phyloP scores from a whole-genome alignment of 1,140 invertebrate species.

The Amphibalanus amphitrite region DNA sequence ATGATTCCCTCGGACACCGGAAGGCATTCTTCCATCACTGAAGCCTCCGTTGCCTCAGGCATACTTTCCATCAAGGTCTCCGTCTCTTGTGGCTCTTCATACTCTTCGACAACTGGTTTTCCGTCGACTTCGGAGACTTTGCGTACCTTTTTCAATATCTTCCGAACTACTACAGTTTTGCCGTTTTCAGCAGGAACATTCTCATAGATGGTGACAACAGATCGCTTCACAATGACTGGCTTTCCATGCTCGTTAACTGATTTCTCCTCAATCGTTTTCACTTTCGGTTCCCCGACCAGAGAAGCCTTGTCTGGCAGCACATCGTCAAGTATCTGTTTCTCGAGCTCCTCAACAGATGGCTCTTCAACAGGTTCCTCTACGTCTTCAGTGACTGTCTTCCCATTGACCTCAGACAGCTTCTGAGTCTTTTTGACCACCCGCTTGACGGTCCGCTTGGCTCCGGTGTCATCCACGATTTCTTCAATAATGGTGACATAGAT shows the following conservation, averaged over 20 bases:
- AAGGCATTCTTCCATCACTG: background rate
- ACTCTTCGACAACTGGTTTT: background rate
- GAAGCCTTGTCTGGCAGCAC: background rate
- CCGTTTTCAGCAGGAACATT: background rate
- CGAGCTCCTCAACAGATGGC: background rate
- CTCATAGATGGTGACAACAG: background rate
- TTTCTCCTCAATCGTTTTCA: background rate
- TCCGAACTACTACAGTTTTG: background rate
- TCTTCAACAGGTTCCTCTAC: background rate
- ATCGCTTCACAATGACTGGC: background rate
- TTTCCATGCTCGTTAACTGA: background rate
- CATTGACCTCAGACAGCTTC: background rate
- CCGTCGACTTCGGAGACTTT: background rate
- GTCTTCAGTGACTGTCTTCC: background rate
- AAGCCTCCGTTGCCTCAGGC: background rate
- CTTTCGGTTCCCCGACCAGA: background rate
- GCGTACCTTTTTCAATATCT: background rate
- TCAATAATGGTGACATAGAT: background rate
- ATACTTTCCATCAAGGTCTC: too few relatives aligned
- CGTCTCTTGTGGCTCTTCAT: background rate
- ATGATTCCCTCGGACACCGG: background rate
- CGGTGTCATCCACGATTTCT: background rate
- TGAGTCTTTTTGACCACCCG: background rate
- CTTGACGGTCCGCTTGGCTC: background rate
- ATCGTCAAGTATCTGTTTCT: background rate